Base-by-base conservation (phyloP, 1,140 invertebrate species). In the Drosophila seguyi region DNA sequence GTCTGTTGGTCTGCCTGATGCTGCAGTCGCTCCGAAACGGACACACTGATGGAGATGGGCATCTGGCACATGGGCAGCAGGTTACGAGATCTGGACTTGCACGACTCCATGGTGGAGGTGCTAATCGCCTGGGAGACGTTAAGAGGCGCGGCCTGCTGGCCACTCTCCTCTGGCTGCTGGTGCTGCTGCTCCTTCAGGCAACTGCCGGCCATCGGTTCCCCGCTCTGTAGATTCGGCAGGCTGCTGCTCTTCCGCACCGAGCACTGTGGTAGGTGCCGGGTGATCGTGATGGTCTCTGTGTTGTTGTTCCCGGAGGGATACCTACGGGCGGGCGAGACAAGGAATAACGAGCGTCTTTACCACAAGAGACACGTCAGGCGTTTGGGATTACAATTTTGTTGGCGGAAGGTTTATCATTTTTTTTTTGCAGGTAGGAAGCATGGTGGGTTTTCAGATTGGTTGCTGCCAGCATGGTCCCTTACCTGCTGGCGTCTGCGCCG, bases 251-350 rank as follows among this genome's bases (percentile, higher is more conserved):
- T 96, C 4, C 92, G 72, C 10, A 94, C 93, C 31, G 90, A 91
- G 73, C 90, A 92, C 25, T 92, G 81, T 25, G 81, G 91, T 59
- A 91, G 48, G 39, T 91, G 91, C 11, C 83, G 67, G 27, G 82
- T 83, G 7, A 91, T 76, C n/a, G 87, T 81, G 18, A 90, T 85
- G 25, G 84, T 92, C 20, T 83, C 79, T 48, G 75, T 74, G 92
- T 97, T 96, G 81, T 97, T 97, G 85, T 97, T 97, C 57, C 96
- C 96, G 36, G 96, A 97, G 20, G 96, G 96, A 93, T 96, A 95
- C 86, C 95, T 95, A 80, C 77, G 75, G 39, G 63, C 58, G 79
- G 87, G 82, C 60, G 86, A 86, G 6, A 90, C 52, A 71, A 86
- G 75, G n/a, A 81, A 45, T 69, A 90, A 69, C 85, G 85, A 90